These are phyloP conservation scores for Silurus glanis DNA, from an alignment of 2,113 vertebrate species.

Conservation along the genomic window DNA sequence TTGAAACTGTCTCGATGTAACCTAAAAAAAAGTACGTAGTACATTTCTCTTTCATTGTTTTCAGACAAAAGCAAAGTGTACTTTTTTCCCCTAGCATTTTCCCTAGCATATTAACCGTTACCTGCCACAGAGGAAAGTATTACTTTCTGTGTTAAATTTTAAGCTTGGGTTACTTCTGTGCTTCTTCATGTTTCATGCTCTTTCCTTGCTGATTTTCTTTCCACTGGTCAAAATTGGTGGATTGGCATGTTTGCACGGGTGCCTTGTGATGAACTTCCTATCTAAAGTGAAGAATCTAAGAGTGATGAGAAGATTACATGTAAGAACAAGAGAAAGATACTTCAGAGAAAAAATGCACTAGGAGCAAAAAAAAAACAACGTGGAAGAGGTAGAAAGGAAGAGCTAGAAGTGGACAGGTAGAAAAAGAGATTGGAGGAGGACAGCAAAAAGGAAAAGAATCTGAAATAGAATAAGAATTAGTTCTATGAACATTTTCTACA, in stretches of 20 bases:
- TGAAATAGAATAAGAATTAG: neutral
- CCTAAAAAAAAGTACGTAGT: neutral
- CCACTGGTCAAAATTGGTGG: neutral
- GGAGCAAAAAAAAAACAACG: neutral
- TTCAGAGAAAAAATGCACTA: neutral
- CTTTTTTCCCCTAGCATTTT: neutral
- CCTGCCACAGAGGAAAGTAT: neutral
- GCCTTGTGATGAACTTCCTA: neutral
- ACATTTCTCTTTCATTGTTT: neutral
- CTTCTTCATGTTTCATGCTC: neutral
- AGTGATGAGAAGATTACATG: neutral
- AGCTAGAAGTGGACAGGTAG: neutral
- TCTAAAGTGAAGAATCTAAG: neutral
- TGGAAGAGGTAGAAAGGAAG: neutral
- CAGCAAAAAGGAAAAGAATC: neutral
- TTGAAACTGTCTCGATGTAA: neutral
- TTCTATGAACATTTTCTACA: neutral
- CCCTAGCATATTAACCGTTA: neutral
- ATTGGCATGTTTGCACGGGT: neutral
- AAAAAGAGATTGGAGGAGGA: neutral
- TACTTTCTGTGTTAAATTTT: neutral
- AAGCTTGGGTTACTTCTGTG: neutral
- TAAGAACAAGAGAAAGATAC: neutral
- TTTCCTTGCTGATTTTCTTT: neutral
- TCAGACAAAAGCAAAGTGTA: neutral